Percentiles rank a stretch among this genome's conserved stretches.
These are phyloP conservation scores for Vombatus ursinus DNA, from an alignment of 2,113 vertebrate genomes.

Conservation along the genomic window DNA sequence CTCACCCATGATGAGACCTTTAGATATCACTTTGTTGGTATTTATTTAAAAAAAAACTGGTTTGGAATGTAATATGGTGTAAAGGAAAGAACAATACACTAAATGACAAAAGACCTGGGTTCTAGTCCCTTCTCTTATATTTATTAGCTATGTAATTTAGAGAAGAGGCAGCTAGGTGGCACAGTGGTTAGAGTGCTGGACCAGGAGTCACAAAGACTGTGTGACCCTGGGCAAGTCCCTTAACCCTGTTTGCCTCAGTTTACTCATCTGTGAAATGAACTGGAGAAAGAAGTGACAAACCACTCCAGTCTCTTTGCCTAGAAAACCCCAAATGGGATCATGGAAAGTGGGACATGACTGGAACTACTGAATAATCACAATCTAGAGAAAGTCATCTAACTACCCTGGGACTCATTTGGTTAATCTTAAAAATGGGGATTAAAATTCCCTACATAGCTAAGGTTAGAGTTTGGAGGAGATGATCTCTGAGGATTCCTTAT, in stretches of 20 bases:
- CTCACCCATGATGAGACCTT: slow-evolving; percentile 39
- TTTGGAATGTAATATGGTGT: not conserved
- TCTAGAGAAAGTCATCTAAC: not conserved
- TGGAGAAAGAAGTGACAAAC: not conserved
- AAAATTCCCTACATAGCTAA: not conserved
- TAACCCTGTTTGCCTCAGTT: no score
- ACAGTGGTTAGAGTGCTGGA: not conserved
- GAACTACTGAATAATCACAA: not conserved
- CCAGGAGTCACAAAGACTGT: not conserved
- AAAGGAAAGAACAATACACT: not conserved
- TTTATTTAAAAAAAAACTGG: slow-evolving; percentile 23
- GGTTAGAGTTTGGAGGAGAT: not conserved
- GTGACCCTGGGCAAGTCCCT: no score
- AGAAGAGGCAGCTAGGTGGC: not conserved
- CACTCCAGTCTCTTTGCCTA: not conserved
- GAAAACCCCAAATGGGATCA: not conserved
- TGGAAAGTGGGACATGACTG: not conserved
- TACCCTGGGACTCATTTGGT: not conserved
- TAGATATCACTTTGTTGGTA: slow-evolving; percentile 24
- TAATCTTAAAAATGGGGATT: not conserved
- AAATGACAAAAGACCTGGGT: not conserved
- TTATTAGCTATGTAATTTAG: not conserved
- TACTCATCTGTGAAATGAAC: not conserved
- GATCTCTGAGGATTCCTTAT: not conserved
- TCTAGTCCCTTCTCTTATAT: not conserved